Base-by-base conservation (phyloP, 2,113 vertebrate species). In the Sylvietta virens region DNA sequence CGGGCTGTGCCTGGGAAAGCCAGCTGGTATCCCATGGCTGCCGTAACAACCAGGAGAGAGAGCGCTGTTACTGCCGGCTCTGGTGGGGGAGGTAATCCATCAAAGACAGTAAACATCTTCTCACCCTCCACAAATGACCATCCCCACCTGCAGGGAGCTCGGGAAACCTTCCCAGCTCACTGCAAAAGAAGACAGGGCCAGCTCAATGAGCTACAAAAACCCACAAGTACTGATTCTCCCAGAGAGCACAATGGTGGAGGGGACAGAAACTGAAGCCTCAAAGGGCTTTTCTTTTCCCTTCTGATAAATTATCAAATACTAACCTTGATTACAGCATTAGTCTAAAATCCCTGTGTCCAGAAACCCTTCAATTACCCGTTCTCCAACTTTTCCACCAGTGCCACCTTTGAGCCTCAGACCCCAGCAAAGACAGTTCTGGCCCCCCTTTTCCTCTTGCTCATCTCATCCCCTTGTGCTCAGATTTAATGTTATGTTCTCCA, bases 101-200 rank as follows among this genome's bases (percentile, higher is more conserved):
- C 67, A 37, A 17, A 88, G n/a, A 42, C 20, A 45, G 26, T 24
- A 84, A 80, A 48, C 24, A 45, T 13, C 47, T 88, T 58, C 45
- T 73, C 30, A 18, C 33, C 57, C 8, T 3, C 26, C 0, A 1
- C 42, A 65, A 70, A 33, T 50, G 50, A 37, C 50, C 20, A 0
- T 80, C 58, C 65, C 15, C 9, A 3, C 1, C 0, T 54, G n/a
- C 23, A 47, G 2, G 0, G n/a, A 69, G 62, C 22, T n/a, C 19
- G 54, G 58, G 50, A 54, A 57, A 66, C 35, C 17, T 80, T 61
- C 45, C 62, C 18, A 56, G 53, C 28, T 66, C 17, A 1, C 78
- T 37, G 23, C 17, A 71, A 42, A 66, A 42, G 35, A 71, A 53
- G 30, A 6, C 9, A 33, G 27, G 31, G 19, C 10, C 21, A 3